Conservation (phyloP, 2,888 invertebrate species). For the Neoaliturus tenellus region DNA sequence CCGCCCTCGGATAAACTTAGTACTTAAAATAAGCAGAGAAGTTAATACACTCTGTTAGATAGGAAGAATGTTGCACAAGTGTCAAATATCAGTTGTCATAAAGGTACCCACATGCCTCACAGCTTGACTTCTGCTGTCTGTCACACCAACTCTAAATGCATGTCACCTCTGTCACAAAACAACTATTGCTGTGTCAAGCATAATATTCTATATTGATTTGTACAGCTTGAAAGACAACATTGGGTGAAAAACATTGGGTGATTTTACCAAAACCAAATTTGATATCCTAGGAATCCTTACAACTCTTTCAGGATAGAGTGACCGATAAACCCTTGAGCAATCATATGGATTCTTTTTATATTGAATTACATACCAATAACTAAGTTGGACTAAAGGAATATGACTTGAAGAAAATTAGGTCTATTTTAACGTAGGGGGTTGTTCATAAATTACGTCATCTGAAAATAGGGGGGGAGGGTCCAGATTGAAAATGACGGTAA, state of each 20-base stretch:
- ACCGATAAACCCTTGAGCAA: neutral
- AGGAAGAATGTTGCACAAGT: neutral
- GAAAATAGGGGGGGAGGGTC: no score
- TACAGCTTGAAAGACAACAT: neutral
- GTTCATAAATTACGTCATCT: no score
- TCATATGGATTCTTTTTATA: neutral
- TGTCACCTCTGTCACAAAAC: neutral
- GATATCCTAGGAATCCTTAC: neutral
- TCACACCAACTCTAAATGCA: neutral
- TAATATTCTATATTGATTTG: no score
- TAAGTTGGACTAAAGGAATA: no score
- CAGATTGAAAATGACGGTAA: no score
- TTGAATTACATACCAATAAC: neutral
- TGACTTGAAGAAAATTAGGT: no score
- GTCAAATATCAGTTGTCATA: neutral
- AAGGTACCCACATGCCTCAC: constrained; percentile 10
- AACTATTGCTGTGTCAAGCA: neutral
- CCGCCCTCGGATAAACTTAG: no score
- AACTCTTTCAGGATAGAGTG: neutral
- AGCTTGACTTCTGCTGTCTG: neutral
- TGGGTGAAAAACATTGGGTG: neutral
- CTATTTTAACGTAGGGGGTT: no score
- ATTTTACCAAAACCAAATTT: neutral
- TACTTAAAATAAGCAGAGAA: neutral
- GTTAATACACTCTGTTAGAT: neutral